Evolutionary conservation across 2,888 invertebrate species (phyloP).

Genomic region (Cryptus armator): DNA sequence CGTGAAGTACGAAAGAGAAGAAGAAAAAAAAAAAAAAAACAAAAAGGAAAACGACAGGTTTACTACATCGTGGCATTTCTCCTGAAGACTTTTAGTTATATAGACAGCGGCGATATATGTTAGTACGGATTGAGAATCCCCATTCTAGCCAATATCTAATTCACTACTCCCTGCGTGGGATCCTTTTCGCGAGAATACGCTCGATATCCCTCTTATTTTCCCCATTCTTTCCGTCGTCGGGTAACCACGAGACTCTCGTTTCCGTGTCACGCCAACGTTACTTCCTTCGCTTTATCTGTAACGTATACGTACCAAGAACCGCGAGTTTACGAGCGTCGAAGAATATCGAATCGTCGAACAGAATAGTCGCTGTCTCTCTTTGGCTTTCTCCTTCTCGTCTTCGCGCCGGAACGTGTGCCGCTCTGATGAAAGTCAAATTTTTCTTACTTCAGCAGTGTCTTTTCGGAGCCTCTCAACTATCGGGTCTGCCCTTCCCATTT

Average conservation of each 20-base stretch:
- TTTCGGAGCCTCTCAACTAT: conserved; percentile 28
- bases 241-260: conserved; percentile 41
- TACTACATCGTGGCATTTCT: conserved; percentile 30
- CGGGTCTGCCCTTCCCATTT: conserved; percentile 42
- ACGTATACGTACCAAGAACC: conserved; percentile 46
- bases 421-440: conserved; percentile 69
- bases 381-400: conserved; percentile 51
- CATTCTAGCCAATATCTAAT: conserved; percentile 79
- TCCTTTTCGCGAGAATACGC: conserved; percentile 64
- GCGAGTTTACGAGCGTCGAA: conserved; percentile 56
- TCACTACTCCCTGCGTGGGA: conserved; percentile 73
- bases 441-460: conserved; percentile 42
- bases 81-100: conserved; percentile 58
- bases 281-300: conserved; percentile 24
- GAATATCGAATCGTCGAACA: conserved; percentile 61
- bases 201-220: conserved; percentile 60
- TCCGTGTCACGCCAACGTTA: conserved; percentile 18
- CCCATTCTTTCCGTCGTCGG: conserved; percentile 30
- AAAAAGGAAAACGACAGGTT: not conserved
- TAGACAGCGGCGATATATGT: conserved; percentile 34
- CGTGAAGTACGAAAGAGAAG: not conserved
- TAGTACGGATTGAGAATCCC: conserved; percentile 72
- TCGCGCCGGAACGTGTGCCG: conserved; percentile 40
- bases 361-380: conserved; percentile 46
- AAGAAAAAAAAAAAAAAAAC: not conserved